Evolutionary conservation across 2,797 vertebrate genomes (phyloP).

Genomic region (Sus cebifrons): DNA sequence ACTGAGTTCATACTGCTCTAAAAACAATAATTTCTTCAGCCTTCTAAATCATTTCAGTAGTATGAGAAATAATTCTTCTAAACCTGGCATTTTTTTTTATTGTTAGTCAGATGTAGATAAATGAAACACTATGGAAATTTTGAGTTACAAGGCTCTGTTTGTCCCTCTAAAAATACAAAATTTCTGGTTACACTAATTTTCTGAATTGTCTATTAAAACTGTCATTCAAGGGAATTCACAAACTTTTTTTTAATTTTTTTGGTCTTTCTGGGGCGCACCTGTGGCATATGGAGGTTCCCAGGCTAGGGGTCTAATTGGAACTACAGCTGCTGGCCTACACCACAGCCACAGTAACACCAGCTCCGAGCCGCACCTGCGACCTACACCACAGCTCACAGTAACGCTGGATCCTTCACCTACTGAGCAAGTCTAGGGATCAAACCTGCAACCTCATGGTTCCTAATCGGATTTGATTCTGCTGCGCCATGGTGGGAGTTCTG

Average conservation of each 20-base stretch:
- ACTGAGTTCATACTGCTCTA: not conserved
- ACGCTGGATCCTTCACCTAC: too few relatives aligned
- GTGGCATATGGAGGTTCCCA: too few relatives aligned
- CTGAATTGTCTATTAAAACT: not conserved
- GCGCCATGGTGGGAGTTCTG: too few relatives aligned
- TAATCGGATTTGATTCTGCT: too few relatives aligned
- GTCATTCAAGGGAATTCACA: not conserved
- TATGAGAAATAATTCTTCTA: not conserved
- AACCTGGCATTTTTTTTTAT: slow-evolving; percentile 2
- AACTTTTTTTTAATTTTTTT: not conserved
- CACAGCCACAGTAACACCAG: too few relatives aligned
- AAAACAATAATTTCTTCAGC: not conserved
- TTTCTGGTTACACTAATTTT: not conserved
- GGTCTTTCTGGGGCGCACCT: too few relatives aligned
- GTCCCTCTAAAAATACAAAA: slow-evolving; percentile 39
- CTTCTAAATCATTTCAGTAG: not conserved
- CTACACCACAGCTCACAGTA: too few relatives aligned
- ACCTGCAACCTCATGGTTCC: too few relatives aligned
- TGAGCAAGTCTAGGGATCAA: too few relatives aligned
- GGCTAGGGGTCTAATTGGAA: too few relatives aligned
- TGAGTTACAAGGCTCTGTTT: not conserved
- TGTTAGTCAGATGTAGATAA: slow-evolving; percentile 39
- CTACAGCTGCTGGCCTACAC: too few relatives aligned
- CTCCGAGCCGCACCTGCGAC: too few relatives aligned
- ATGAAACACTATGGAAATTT: not conserved